Base-by-base conservation (phyloP, 2,888 invertebrate species). In the Abrostola triplasia region DNA sequence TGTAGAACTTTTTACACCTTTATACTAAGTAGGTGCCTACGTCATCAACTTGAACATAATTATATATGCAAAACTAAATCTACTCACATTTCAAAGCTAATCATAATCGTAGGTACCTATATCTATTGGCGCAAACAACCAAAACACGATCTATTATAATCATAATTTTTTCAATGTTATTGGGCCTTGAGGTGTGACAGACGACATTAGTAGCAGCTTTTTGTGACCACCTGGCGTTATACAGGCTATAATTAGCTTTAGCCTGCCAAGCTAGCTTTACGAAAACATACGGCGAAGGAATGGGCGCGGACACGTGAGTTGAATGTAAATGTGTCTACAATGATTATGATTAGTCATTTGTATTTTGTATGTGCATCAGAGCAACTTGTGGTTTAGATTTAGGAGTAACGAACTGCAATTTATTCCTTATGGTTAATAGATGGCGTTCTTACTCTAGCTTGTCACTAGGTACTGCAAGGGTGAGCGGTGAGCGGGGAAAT, bases 111-210 rank as follows among this genome's bases (percentile, higher is more conserved):
- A 24, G 24, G 24, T 24, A 24, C 44, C 6, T 47, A 24, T 47
- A 37, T 24, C 38, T 40, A 12, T 42, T 36, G 11, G 11, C 10
- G 40, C 54, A 44, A 35, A 41, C 7, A 50, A 49, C 24, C n/a
- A 37, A 66, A 76, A 78, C 79, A 24, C 47, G 76, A 72, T 70
- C 56, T 35, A 58, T 49, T 47, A 60, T 70, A 67, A 64, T 56
- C 59, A 50, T 64, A 67, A 67, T 73, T 48, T 76, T 54, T 61
- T 77, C 57, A 60, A 59, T 73, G 68, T 73, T 73, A 67, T 64
- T 68, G 62, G 76, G 69, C 79, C 79, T 79, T 79, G 74, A 44
- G 53, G 52, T 64, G 60, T 61, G 72, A 70, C 73, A 71, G 62
- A 49, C 50, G 63, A 66, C 61, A 56, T 57, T 64, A 47, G 56